Base-by-base conservation (phyloP, 2,888 invertebrate species). In the Villa cingulata region DNA sequence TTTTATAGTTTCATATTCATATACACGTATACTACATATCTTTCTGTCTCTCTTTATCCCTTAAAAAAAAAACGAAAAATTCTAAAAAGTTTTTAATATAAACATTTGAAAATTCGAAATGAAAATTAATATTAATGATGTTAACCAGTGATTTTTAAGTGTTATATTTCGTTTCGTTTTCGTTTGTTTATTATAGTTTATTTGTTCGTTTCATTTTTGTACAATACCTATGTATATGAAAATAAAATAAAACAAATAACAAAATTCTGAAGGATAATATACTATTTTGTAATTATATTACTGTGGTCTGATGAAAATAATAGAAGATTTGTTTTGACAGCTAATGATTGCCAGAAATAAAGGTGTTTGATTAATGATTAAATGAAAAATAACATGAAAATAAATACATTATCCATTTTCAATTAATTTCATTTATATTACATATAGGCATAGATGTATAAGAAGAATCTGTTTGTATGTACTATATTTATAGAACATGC, bases 311-410 rank as follows among this genome's bases (percentile, higher is more conserved):
- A 62, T 66, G 62, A 62, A 57, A 57, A 66, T 64, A 62, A 62
- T 65, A 59, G 60, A 61, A 62, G 61, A 62, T 60, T 61, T 67
- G 61, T 65, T 66, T 66, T 65, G 66, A 65, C 66, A 63, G 59
- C 58, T 57, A 56, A 50, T 50, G 50, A 52, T 52, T 50, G 48
- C 50, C 38, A 36, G 48, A 50, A 50, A 52, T 50, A 46, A 52
- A 46, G 52, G 48, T 50, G 46, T 40, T 48, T 52, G 52, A 52
- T 52, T 52, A 50, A 52, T 52, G 49, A 41, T 27, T 52, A 50
- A 50, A 52, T 52, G 49, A 41, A 19, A 17, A 15, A 23, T 39
- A 34, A 37, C 36, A 36, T 37, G 38, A 39, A 49, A 37, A 32
- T 32, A 47, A 46, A 51, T 48, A 48, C 36, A 48, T 19, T 32